These are phyloP conservation scores for Neomicropteryx cornuta DNA, from an alignment of 1,140 invertebrate genomes.

Conservation along the genomic window DNA sequence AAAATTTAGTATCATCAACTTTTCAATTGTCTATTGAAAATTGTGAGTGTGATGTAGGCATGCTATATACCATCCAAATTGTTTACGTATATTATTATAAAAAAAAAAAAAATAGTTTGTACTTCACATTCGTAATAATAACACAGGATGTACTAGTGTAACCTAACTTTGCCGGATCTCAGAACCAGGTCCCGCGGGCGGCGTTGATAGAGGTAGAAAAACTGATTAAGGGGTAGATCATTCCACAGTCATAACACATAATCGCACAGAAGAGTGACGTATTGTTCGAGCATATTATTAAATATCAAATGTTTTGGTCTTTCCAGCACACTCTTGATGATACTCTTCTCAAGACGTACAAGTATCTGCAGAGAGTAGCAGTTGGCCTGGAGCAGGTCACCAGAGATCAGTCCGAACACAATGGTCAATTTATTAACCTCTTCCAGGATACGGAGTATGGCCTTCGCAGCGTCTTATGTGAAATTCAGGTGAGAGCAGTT, in stretches of 20 bases:
- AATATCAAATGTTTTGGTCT: constrained; percentile 11
- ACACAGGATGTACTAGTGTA: not conserved
- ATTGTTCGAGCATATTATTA: not conserved
- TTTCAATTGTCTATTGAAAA: too few relatives aligned
- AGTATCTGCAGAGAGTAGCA: constrained; percentile 51
- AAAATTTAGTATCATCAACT: too few relatives aligned
- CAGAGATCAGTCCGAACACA: constrained; percentile 43
- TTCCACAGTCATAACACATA: too few relatives aligned
- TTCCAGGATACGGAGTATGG: constrained; percentile 46
- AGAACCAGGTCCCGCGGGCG: constrained; percentile 1
- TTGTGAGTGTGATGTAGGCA: too few relatives aligned
- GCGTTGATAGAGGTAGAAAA: constrained; percentile 3
- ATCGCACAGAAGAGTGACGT: too few relatives aligned
- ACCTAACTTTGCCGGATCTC: not conserved
- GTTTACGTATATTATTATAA: too few relatives aligned
- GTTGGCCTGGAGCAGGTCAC: constrained; percentile 56
- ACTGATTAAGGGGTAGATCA: not conserved
- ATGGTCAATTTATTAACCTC: constrained; percentile 34
- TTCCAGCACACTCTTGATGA: constrained; percentile 37
- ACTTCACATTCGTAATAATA: not conserved
- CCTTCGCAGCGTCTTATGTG: constrained; percentile 42
- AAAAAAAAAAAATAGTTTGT: too few relatives aligned
- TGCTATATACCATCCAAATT: too few relatives aligned
- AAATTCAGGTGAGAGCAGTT: constrained; percentile 23
- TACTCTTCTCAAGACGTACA: constrained; percentile 42